phyloP scores from a whole-genome alignment of 2,888 invertebrate genomes.

The Leucophenga montana region DNA sequence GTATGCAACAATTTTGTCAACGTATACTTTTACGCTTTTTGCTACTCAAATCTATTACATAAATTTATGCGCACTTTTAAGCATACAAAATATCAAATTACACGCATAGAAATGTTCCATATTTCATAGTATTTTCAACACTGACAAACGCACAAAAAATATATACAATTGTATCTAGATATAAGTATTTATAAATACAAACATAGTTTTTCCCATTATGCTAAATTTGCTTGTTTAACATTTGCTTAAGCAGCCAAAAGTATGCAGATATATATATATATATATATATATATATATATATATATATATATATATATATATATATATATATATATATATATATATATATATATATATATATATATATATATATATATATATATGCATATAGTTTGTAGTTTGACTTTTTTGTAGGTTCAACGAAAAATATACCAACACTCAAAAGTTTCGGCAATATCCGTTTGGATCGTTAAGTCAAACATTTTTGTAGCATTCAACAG shows the following conservation, averaged over 20 bases:
- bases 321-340: slow-evolving; percentile 44
- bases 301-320: slow-evolving; percentile 46
- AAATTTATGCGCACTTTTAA: slow-evolving; percentile 21
- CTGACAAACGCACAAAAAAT: background rate
- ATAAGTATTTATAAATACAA: background rate
- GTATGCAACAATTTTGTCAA: slow-evolving; percentile 1
- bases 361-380: slow-evolving; percentile 44
- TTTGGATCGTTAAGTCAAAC: slow-evolving; percentile 37
- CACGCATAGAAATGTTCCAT: background rate
- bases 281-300: slow-evolving; percentile 45
- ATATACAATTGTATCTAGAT: no score
- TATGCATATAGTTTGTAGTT: slow-evolving; percentile 48
- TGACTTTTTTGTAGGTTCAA: slow-evolving; percentile 13
- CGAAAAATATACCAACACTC: slow-evolving; percentile 33
- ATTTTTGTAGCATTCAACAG: background rate
- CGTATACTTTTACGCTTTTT: background rate
- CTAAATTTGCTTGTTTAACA: slow-evolving; percentile 48
- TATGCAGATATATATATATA: slow-evolving; percentile 37
- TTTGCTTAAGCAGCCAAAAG: slow-evolving; percentile 40
- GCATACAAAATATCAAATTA: slow-evolving; percentile 2
- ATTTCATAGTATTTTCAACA: no score
- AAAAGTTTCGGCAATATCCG: slow-evolving; percentile 37
- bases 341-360: slow-evolving; percentile 42
- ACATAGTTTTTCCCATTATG: slow-evolving; percentile 34
- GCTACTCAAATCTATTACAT: slow-evolving; percentile 11